These are phyloP conservation scores for Crematogaster levior DNA, from an alignment of 2,888 invertebrate species.

Conservation along the genomic window DNA sequence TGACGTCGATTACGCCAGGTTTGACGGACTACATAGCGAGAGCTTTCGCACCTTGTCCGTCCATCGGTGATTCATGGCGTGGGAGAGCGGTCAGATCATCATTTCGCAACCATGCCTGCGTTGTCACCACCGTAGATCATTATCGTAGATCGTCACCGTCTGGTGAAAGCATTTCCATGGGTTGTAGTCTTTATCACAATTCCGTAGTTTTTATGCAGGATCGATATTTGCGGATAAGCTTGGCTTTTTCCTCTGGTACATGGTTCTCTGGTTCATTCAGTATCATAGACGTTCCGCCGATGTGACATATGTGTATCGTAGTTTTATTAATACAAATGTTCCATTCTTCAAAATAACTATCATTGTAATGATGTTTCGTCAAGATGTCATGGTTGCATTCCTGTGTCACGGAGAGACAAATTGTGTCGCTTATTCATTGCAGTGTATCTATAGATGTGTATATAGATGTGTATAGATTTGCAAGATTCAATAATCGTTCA, in stretches of 20 bases:
- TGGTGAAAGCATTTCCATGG: background rate
- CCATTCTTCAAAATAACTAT: slow-evolving; percentile 21
- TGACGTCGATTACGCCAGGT: slow-evolving; percentile 81
- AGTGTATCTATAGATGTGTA: background rate
- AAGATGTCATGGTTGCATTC: slow-evolving; percentile 20
- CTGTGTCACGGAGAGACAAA: background rate
- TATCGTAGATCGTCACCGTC: slow-evolving; percentile 12
- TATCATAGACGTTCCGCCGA: background rate
- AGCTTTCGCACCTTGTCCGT: slow-evolving; percentile 74
- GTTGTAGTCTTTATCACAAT: background rate
- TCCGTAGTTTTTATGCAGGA: background rate
- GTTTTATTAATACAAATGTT: slow-evolving; percentile 30
- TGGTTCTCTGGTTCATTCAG: background rate
- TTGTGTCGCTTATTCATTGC: background rate
- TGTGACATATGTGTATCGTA: slow-evolving; percentile 8
- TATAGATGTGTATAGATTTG: too few species aligned
- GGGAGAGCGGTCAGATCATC: slow-evolving; percentile 1
- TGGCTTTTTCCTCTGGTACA: background rate
- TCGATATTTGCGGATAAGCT: slow-evolving; percentile 2
- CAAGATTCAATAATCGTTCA: slow-evolving; percentile 7
- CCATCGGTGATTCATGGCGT: slow-evolving; percentile 39
- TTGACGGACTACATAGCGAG: slow-evolving; percentile 65
- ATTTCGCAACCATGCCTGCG: background rate
- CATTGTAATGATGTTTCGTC: slow-evolving; percentile 24
- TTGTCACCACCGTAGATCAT: slow-evolving; percentile 15